Conservation (phyloP, 2,888 invertebrate species). For the Phrixothrix hirtus region DNA sequence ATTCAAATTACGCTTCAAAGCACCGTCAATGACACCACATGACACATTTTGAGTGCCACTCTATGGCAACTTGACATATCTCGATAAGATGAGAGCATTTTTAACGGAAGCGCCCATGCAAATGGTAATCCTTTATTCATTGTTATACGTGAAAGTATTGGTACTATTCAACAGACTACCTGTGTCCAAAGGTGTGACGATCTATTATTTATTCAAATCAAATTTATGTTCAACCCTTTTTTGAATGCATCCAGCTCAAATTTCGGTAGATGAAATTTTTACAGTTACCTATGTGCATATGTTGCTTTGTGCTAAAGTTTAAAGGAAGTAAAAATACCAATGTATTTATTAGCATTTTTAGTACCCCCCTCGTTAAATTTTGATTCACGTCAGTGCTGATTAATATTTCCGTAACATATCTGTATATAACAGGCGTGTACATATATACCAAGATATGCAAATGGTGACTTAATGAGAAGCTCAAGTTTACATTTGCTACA, state of each 20-base stretch:
- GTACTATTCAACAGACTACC: constrained; percentile 31
- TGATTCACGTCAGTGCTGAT: too few species aligned
- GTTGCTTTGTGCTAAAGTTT: too few species aligned
- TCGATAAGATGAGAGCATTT: constrained; percentile 47
- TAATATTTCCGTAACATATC: too few species aligned
- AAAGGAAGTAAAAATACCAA: too few species aligned
- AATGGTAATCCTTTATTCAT: constrained; percentile 25
- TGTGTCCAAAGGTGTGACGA: constrained; percentile 40
- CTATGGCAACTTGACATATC: constrained; percentile 51
- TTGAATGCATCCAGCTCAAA: constrained; percentile 30
- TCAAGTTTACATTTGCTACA: constrained; percentile 1
- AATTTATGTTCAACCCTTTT: constrained; percentile 37
- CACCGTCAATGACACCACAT: constrained; percentile 45
- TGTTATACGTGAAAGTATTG: constrained; percentile 15
- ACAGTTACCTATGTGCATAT: constrained; percentile 33
- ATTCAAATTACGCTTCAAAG: constrained; percentile 42
- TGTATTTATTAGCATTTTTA: too few species aligned
- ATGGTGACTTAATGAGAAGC: constrained; percentile 4
- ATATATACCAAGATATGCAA: constrained; percentile 6
- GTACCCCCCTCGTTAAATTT: too few species aligned
- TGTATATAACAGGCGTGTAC: not conserved
- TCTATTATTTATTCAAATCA: constrained; percentile 43
- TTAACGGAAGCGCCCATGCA: constrained; percentile 29
- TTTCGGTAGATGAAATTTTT: constrained; percentile 31
- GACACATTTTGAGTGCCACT: constrained; percentile 48